phyloP scores from a whole-genome alignment of 2,113 vertebrate genomes.

The Mus musculus region DNA sequence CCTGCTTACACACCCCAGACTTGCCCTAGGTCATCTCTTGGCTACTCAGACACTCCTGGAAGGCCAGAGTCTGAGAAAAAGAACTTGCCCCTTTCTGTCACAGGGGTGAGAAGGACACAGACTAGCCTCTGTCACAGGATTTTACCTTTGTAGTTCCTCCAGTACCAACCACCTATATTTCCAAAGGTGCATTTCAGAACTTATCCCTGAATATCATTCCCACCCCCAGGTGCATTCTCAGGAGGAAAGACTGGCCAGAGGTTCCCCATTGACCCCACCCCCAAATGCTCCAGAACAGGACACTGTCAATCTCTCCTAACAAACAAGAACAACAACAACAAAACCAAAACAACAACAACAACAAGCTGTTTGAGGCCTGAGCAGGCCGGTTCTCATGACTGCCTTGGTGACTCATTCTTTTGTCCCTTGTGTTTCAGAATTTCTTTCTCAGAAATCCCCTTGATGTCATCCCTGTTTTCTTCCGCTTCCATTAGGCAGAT shows the following conservation, averaged over 20 bases:
- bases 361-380: not conserved
- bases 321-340: not conserved
- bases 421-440: constrained; percentile 64
- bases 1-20: not conserved
- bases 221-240: not conserved
- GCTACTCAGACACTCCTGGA: not conserved
- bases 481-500: constrained; percentile 73
- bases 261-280: not conserved
- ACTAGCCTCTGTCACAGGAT: not conserved
- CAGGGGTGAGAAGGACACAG: not conserved
- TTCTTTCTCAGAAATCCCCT: constrained; percentile 80
- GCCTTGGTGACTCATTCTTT: constrained; percentile 72
- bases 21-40: not conserved
- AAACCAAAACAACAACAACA: not conserved
- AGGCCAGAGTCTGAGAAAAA: not conserved
- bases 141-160: not conserved
- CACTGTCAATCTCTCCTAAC: not conserved
- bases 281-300: not conserved
- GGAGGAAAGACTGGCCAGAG: not conserved
- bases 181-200: not conserved
- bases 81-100: not conserved
- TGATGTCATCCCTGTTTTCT: constrained; percentile 77
- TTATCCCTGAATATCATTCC: not conserved
- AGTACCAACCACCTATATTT: not conserved
- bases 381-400: constrained; percentile 33